phyloP scores from a whole-genome alignment of 2,888 invertebrate genomes.

The Eucriotettix oculatus region DNA sequence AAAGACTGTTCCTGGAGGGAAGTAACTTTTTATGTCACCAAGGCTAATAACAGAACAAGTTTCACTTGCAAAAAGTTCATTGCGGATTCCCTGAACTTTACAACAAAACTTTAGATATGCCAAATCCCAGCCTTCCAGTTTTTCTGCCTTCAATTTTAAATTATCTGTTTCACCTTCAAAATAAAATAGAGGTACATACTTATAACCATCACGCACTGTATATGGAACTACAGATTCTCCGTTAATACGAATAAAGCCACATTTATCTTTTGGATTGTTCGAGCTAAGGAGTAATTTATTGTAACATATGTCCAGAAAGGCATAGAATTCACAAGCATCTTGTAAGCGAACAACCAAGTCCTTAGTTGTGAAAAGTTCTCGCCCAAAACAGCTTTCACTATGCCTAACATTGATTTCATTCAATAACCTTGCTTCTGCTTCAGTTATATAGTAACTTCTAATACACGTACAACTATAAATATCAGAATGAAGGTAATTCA shows the following conservation, averaged over 20 bases:
- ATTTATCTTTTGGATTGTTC: slow-evolving; percentile 59
- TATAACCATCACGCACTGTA: slow-evolving; percentile 63
- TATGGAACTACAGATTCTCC: slow-evolving; percentile 89
- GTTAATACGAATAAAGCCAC: slow-evolving; percentile 82
- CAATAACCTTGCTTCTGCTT: slow-evolving; percentile 72
- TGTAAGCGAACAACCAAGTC: slow-evolving; percentile 77
- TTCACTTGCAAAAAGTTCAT: slow-evolving; percentile 79
- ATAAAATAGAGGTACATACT: slow-evolving; percentile 83
- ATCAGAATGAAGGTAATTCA: slow-evolving; percentile 74
- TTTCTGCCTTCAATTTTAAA: slow-evolving; percentile 69
- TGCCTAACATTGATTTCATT: slow-evolving; percentile 88
- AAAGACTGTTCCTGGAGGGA: slow-evolving; percentile 75
- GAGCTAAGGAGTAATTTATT: slow-evolving; percentile 60
- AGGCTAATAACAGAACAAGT: slow-evolving; percentile 81
- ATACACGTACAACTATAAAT: slow-evolving; percentile 84
- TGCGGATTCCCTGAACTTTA: slow-evolving; percentile 83
- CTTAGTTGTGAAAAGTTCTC: slow-evolving; percentile 66
- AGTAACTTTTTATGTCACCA: slow-evolving; percentile 78
- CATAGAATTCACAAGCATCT: slow-evolving; percentile 81
- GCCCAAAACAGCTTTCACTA: slow-evolving; percentile 79
- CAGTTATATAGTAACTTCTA: slow-evolving; percentile 83
- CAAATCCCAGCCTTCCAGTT: slow-evolving; percentile 80
- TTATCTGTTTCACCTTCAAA: slow-evolving; percentile 78
- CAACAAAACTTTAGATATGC: slow-evolving; percentile 88
- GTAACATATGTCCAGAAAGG: slow-evolving; percentile 78